Base-by-base conservation (phyloP, 2,888 invertebrate species). In the Metopia argyrocephala region DNA sequence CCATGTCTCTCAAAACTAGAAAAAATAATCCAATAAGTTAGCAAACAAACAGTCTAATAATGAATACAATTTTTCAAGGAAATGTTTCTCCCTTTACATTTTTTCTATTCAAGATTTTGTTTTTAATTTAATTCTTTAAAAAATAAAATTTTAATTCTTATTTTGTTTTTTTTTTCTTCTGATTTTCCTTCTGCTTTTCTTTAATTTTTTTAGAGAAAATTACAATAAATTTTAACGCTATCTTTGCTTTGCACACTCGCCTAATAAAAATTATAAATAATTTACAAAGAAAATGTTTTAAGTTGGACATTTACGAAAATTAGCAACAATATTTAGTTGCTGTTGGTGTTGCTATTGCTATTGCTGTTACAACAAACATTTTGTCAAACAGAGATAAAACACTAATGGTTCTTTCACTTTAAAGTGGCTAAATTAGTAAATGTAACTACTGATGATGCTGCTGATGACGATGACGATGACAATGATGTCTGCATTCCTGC, bases 341-440 rank as follows among this genome's bases (percentile, higher is more conserved):
- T 57, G 15, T 5, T 15, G 28, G 27, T 27, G 18, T 56, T 48
- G 18, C 48, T 62, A 27, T 62, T 56, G 27, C 15, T 6, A 5
- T 25, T 18, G 23, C 59, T 76, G 68, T 56, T 46, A 62, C 54
- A 62, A 69, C 31, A 31, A 62, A 69, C n/a, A n/a, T 69, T 69
- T 69, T 54, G 15, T 48, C 31, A 25, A 56, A 25, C 31, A 31
- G 31, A 76, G 76, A 80, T 80, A 76, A 31, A 31, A 76, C 76
- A 31, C 76, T 80, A 76, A 76, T 76, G 76, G 71, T 68, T 45
- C 48, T 25, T 62, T 20, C 46, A 62, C 48, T 7, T 31, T 57
- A 76, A 76, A 76, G 27, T 64, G 57, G 68, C 69, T 68, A 76
- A 79, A 79, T 75, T 79, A 74, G 79, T 23, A 64, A 68, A 57